A percentile compares a stretch with the other conserved stretches of the same genome.
phyloP scores from a whole-genome alignment of 2,888 invertebrate species.

The Brachylomia viminalis region DNA sequence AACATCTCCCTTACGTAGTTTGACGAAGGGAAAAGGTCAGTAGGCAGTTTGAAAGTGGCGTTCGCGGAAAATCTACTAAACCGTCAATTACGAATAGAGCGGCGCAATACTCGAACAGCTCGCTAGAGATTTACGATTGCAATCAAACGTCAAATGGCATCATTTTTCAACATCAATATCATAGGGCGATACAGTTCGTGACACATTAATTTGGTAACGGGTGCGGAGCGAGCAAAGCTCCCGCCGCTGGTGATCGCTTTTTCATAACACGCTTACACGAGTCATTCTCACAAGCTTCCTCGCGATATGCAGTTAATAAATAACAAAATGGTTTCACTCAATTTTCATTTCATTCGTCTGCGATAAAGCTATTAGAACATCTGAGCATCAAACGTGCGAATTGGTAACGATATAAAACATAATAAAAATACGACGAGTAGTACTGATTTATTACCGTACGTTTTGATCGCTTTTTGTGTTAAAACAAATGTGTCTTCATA shows the following conservation, averaged over 20 bases:
- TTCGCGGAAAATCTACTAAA: slow-evolving; percentile 57
- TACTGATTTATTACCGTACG: slow-evolving; percentile 48
- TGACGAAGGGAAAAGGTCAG: slow-evolving; percentile 41
- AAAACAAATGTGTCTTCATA: slow-evolving; percentile 56
- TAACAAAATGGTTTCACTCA: slow-evolving; percentile 57
- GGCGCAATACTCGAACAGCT: slow-evolving; percentile 53
- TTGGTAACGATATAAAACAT: slow-evolving; percentile 34
- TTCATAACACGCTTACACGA: slow-evolving; percentile 70
- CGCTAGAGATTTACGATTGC: slow-evolving; percentile 79
- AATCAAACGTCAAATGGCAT: slow-evolving; percentile 78
- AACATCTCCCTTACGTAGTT: slow-evolving; percentile 51
- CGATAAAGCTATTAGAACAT: slow-evolving; percentile 54
- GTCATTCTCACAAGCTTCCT: slow-evolving; percentile 54
- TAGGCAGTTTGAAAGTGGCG: slow-evolving; percentile 37
- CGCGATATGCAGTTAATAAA: slow-evolving; percentile 62
- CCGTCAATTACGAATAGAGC: slow-evolving; percentile 63
- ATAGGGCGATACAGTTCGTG: slow-evolving; percentile 76
- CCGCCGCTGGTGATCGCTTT: slow-evolving; percentile 72
- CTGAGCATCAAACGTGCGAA: slow-evolving; percentile 37
- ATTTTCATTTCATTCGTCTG: slow-evolving; percentile 50
- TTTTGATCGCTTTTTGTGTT: slow-evolving; percentile 44
- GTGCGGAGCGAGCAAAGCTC: slow-evolving; percentile 65
- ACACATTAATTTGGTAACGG: slow-evolving; percentile 83
- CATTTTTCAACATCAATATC: slow-evolving; percentile 83
- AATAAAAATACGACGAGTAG: slow-evolving; percentile 19